Conservation (phyloP, 2,113 vertebrate genomes). For the Synchiropus splendidus region DNA sequence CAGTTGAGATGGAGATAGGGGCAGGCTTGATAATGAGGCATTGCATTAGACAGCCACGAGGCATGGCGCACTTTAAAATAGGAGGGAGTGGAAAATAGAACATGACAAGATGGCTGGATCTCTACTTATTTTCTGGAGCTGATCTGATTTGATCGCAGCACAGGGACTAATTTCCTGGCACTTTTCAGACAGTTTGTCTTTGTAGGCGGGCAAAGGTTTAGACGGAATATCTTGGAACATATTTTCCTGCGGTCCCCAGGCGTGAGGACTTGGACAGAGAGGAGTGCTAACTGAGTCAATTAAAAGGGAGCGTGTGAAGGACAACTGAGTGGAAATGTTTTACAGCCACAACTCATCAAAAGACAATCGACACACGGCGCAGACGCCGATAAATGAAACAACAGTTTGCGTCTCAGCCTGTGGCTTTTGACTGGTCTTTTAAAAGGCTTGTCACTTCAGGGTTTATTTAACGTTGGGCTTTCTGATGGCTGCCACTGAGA, state of each 20-base stretch:
- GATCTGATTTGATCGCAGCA: slow-evolving; percentile 50
- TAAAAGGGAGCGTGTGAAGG: slow-evolving; percentile 40
- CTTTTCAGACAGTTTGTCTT: slow-evolving; percentile 46
- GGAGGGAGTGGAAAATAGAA: slow-evolving; percentile 34
- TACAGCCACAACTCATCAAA: slow-evolving; percentile 12
- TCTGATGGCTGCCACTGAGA: slow-evolving; percentile 26
- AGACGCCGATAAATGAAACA: too few species aligned
- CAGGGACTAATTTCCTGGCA: slow-evolving; percentile 60
- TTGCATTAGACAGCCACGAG: slow-evolving; percentile 42
- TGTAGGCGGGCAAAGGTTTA: slow-evolving; percentile 54
- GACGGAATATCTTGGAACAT: slow-evolving; percentile 42
- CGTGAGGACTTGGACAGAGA: slow-evolving; percentile 35
- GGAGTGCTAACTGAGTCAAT: slow-evolving; percentile 49
- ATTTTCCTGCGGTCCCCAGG: slow-evolving; percentile 39
- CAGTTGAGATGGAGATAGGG: slow-evolving; percentile 24
- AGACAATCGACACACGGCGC: too few species aligned
- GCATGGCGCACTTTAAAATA: slow-evolving; percentile 36
- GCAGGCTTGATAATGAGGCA: slow-evolving; percentile 44
- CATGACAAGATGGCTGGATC: slow-evolving; percentile 60
- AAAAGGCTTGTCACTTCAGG: neutral
- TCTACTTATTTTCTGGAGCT: slow-evolving; percentile 52
- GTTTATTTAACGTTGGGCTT: slow-evolving; percentile 10
- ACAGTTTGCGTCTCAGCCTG: too few species aligned
- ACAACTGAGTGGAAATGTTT: slow-evolving; percentile 22
- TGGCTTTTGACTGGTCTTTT: too few species aligned